Percentiles rank a stretch among this genome's conserved stretches.
phyloP scores from a whole-genome alignment of 1,140 invertebrate genomes.

The Cheumatopsyche charites region DNA sequence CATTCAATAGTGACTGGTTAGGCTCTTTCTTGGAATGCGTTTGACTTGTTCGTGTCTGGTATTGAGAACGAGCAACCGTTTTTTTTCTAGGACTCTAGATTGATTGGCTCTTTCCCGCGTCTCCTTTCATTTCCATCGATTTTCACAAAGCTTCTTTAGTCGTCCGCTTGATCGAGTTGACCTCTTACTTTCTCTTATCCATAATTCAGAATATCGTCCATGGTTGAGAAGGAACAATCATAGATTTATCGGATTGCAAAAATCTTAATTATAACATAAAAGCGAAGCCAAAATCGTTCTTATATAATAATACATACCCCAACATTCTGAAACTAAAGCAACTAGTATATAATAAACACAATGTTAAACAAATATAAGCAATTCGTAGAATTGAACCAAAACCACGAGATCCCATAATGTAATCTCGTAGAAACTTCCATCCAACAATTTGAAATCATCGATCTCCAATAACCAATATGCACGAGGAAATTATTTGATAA shows the following conservation, averaged over 20 bases:
- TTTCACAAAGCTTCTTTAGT: slow-evolving; percentile 1
- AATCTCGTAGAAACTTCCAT: slow-evolving; percentile 4
- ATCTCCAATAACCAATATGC: slow-evolving; percentile 24
- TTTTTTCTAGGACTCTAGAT: slow-evolving; percentile 1
- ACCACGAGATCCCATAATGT: slow-evolving; percentile 7
- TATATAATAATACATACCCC: no score
- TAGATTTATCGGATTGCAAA: no score
- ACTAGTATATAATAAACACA: no score
- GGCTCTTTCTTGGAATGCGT: slow-evolving; percentile 8
- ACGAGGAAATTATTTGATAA: slow-evolving; percentile 31
- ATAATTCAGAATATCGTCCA: not conserved
- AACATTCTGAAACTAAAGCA: no score
- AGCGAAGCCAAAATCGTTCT: no score
- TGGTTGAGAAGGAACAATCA: no score
- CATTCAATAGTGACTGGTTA: slow-evolving; percentile 7
- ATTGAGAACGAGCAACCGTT: slow-evolving; percentile 4
- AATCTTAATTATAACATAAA: no score
- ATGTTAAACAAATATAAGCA: no score
- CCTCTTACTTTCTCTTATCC: not conserved
- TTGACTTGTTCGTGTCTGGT: slow-evolving; percentile 8
- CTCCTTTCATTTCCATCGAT: slow-evolving; percentile 16
- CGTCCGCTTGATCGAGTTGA: not conserved
- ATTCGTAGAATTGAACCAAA: not conserved
- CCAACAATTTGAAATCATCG: not conserved
- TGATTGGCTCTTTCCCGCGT: not conserved